Percentiles rank a stretch among this genome's conserved stretches.
Evolutionary conservation across 2,113 vertebrate genomes (phyloP).

Genomic region (Cygnus atratus): DNA sequence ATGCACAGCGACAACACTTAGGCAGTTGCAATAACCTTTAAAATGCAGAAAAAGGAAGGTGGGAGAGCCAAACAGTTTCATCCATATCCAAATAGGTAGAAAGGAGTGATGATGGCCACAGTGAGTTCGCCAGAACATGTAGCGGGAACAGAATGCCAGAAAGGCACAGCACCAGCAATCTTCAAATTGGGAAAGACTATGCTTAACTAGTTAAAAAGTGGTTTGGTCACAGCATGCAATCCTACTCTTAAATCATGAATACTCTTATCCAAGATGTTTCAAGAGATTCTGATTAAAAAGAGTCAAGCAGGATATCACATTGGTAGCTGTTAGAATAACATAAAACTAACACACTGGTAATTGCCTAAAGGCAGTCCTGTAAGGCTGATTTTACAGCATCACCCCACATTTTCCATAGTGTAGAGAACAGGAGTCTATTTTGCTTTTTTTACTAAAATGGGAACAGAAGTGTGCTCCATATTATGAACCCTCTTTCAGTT

Average conservation of each 20-base stretch:
- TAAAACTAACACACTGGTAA: neutral
- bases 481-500: neutral
- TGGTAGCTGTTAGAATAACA: neutral
- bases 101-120: neutral
- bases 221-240: neutral
- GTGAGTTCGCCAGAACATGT: neutral
- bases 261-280: neutral
- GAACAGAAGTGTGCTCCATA: neutral
- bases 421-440: neutral
- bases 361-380: neutral
- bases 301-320: rapidly evolving
- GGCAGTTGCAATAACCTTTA: neutral
- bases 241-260: neutral
- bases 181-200: neutral
- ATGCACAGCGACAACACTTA: rapidly evolving
- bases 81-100: neutral
- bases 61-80: neutral
- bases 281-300: neutral
- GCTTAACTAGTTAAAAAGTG: neutral
- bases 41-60: neutral
- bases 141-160: neutral
- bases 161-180: neutral
- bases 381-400: neutral
- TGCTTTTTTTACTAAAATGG: neutral
- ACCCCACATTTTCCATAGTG: neutral